Evolutionary conservation across 2,888 invertebrate genomes (phyloP), one percentile per base, ranked within the genome.

Genomic region (Erebia aethiops): DNA sequence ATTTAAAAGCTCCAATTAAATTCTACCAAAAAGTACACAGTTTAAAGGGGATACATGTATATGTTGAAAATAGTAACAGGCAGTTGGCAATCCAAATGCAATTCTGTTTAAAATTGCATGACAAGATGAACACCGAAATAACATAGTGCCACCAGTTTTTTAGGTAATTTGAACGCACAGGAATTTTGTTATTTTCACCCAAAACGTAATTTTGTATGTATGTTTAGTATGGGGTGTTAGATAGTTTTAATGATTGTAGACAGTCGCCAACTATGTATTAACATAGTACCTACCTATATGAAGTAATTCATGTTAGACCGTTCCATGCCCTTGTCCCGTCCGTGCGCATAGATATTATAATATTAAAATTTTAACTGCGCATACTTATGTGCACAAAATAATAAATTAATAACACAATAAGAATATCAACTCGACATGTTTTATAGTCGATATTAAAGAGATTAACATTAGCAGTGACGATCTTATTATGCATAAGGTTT

Each of bases 401-500:
- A 35, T 35, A 35, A 35, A 35, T 35, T 35, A 35, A 35, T 35
- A 35, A 35, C 35, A 35, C 35, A 35, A 35, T 35, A 35, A 7
- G 7, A 35, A 35, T 35, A 35, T 35, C 35, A 35, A 35, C 52
- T 52, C 52, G n/a, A 16, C 1, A 21, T 56, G 62, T 69, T 63
- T 69, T 56, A 63, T 46, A 13, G 16, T 63, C 46, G 13, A 4
- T 69, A 54, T 56, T 54, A 3, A 26, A 11, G 35, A 18, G 21
- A 41, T 11, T 4, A 5, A 13, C 14, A 62, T 49, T 63, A 57
- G 51, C 61, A 66, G 51, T 79, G 76, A 78, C 77, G 78, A 75
- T 77, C 78, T 74, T 76, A 77, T 78, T 76, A 74, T 72, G 68
- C 80, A 81, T 86, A 84, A 85, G 81, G 80, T 80, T 77, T 81